Percentiles rank a stretch among this genome's conserved stretches.
These are phyloP conservation scores for Lophura nycthemera DNA, from an alignment of 2,113 vertebrate species.

Conservation along the genomic window DNA sequence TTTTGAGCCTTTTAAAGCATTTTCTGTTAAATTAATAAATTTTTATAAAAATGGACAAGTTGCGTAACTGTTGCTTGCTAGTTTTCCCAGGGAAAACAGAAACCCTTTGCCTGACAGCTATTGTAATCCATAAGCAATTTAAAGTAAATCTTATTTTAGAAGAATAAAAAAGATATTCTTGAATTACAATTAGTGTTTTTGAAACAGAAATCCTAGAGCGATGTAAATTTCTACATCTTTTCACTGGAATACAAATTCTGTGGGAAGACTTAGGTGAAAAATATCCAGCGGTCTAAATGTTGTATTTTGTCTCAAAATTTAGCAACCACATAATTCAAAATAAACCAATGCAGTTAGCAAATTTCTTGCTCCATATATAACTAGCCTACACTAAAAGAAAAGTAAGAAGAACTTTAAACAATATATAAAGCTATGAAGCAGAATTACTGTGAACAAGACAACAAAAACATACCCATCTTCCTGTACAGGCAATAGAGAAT, in stretches of 20 bases:
- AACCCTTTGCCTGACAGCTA: too few species aligned
- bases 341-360: not conserved
- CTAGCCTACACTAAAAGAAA: not conserved
- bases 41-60: not conserved
- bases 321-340: not conserved
- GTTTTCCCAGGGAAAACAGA: too few species aligned
- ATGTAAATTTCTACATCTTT: constrained; percentile 20
- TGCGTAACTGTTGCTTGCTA: constrained; percentile 63
- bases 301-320: not conserved
- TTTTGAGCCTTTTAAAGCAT: constrained; percentile 24
- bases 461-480: not conserved
- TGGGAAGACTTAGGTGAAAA: not conserved
- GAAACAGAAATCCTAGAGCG: constrained; percentile 26
- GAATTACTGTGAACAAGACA: not conserved
- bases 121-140: too few species aligned
- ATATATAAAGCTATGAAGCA: not conserved
- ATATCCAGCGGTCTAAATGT: not conserved
- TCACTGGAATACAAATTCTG: constrained; percentile 38
- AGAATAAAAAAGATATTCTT: constrained; percentile 58
- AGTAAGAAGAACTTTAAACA: not conserved
- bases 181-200: constrained; percentile 68
- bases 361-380: not conserved
- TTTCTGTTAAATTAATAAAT: not conserved
- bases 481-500: not conserved
- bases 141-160: too few species aligned